Base-by-base conservation (phyloP, 2,113 vertebrate species). In the Chascanopsetta lugubris region DNA sequence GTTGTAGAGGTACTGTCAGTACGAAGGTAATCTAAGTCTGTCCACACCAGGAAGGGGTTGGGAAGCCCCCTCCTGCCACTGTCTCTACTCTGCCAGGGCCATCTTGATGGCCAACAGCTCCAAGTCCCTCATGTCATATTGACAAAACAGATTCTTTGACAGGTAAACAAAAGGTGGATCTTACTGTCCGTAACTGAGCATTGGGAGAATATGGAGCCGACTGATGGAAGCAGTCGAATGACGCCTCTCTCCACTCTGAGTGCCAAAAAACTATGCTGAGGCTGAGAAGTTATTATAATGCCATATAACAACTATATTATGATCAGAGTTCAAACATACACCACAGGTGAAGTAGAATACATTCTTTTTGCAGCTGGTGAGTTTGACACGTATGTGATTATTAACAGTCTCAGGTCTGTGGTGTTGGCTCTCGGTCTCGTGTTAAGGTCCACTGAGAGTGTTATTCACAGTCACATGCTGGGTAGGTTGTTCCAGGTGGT, bases 381-480 rank as follows among this genome's bases (percentile, higher is more conserved):
- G 72, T 75, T 78, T 77, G 51, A 61, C 25, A 32, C 62, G 38
- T 69, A 66, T 36, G 15, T 30, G 8, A 53, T 60, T 24, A 75
- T 34, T 36, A 22, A 47, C 21, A 61, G 40, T 68, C 55, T 60
- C 3, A 2, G 22, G 62, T 61, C 13, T 9, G 17, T 7, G 63
- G 13, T 20, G 29, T 38, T 25, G 21, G 29, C 10, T 18, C 12
- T 18, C 13, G 7, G 9, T 50, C 27, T 59, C 45, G 12, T 36
- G n/a, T 21, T 34, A 5, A 7, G 29, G 29, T 75, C 51, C 51
- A 29, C 24, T 24, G 18, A 53, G 45, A 49, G 50, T 59, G 27
- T 43, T 54, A 45, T 18, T 59, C 43, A 45, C 5, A 11, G 59
- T 87, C 63, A 86, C 68, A 86, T 77, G 32, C 68, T 69, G 26